Conservation (phyloP, 2,113 vertebrate genomes). For the Meriones unguiculatus region DNA sequence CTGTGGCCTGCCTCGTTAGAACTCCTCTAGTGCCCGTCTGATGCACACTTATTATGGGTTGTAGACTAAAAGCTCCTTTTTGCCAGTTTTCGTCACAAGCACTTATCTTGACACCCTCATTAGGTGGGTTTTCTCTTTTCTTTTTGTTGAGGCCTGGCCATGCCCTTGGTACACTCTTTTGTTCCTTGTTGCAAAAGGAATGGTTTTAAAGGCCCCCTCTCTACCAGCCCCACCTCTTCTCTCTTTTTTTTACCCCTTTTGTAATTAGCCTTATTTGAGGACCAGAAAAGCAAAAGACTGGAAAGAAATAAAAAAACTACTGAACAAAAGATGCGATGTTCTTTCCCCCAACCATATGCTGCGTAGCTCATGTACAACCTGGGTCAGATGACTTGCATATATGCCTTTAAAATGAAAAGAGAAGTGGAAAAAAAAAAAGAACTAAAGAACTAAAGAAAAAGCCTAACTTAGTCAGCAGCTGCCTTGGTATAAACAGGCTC, state of each 20-base stretch:
- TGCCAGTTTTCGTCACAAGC: slow-evolving; percentile 91
- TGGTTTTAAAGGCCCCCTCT: slow-evolving; percentile 91
- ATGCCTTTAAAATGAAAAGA: slow-evolving; percentile 78
- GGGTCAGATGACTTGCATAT: slow-evolving; percentile 88
- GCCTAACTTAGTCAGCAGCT: slow-evolving; percentile 82
- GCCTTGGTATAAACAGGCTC: slow-evolving; percentile 77
- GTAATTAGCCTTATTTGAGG: slow-evolving; percentile 92
- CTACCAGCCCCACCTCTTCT: slow-evolving; percentile 88
- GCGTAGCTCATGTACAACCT: slow-evolving; percentile 78
- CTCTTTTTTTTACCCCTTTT: slow-evolving; percentile 83
- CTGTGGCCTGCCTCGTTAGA: slow-evolving; percentile 89
- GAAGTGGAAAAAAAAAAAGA: slow-evolving; percentile 4
- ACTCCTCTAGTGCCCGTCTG: slow-evolving; percentile 89
- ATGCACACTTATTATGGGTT: slow-evolving; percentile 91
- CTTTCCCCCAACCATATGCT: slow-evolving; percentile 88
- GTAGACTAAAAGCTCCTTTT: slow-evolving; percentile 91
- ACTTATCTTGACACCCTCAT: slow-evolving; percentile 93
- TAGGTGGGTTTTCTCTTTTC: slow-evolving; percentile 91
- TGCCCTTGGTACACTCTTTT: slow-evolving; percentile 90
- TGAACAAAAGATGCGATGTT: slow-evolving; percentile 90
- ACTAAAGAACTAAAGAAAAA: slow-evolving; percentile 42
- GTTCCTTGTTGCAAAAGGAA: slow-evolving; percentile 90
- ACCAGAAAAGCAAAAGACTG: slow-evolving; percentile 90
- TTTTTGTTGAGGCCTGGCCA: slow-evolving; percentile 88
- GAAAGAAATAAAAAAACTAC: slow-evolving; percentile 87